These are phyloP conservation scores for Alentia gelatinosa DNA, from an alignment of 2,888 invertebrate genomes.

Conservation along the genomic window DNA sequence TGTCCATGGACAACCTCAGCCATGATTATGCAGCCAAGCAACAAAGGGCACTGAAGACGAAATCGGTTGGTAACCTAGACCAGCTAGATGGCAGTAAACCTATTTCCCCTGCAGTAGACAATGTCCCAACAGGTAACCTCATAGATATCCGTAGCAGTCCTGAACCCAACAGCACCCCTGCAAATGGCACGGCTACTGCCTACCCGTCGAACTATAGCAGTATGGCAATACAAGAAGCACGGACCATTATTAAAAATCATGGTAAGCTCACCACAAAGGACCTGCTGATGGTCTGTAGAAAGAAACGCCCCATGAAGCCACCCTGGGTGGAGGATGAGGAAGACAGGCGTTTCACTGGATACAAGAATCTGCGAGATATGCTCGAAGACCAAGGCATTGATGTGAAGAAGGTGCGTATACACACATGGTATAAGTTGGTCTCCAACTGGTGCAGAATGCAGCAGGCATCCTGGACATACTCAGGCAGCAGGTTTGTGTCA, in stretches of 20 bases:
- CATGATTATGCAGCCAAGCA: background rate
- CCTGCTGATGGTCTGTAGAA: conserved; percentile 74
- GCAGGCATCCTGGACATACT: too few relatives aligned
- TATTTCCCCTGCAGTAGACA: conserved; percentile 31
- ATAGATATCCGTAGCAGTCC: conserved; percentile 28
- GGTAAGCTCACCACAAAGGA: conserved; percentile 74
- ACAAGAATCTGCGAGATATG: conserved; percentile 43
- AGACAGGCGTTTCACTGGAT: conserved; percentile 55
- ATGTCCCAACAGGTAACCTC: conserved; percentile 35
- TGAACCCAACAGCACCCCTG: background rate
- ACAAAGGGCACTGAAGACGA: conserved; percentile 2
- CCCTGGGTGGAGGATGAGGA: conserved; percentile 70
- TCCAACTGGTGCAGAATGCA: too few relatives aligned
- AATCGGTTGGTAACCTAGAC: conserved; percentile 59
- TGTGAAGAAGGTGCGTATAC: conserved; percentile 56
- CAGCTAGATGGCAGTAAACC: background rate
- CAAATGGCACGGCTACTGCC: background rate
- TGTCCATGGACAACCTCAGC: conserved; percentile 61
- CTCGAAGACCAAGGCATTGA: conserved; percentile 56
- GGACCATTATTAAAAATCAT: conserved; percentile 68
- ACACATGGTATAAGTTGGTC: too few relatives aligned
- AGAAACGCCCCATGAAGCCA: conserved; percentile 70
- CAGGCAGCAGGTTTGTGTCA: too few relatives aligned
- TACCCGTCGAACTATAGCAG: conserved; percentile 58
- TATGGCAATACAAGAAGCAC: conserved; percentile 58